phyloP scores from a whole-genome alignment of 2,888 invertebrate species.

The Ariolimax columbianus region DNA sequence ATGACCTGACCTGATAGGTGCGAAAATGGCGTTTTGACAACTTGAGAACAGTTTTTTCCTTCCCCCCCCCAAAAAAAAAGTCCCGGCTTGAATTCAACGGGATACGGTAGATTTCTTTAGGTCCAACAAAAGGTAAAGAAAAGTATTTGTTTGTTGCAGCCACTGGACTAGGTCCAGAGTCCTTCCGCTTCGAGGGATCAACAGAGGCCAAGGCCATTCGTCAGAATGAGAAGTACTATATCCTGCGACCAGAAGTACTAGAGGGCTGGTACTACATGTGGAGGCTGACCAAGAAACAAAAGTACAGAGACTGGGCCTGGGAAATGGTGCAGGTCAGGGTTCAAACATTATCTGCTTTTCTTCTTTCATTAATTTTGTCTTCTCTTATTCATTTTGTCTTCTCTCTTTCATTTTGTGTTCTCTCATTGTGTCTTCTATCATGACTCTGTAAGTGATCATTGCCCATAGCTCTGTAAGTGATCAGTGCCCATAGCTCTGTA shows the following conservation, averaged over 20 bases:
- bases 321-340: conserved; percentile 89
- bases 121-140: too few species aligned
- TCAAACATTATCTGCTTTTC: background rate
- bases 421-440: too few species aligned
- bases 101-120: too few species aligned
- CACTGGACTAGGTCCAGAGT: conserved; percentile 96
- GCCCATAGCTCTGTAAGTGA: too few species aligned
- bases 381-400: background rate
- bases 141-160: conserved; percentile 79
- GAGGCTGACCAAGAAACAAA: conserved; percentile 95
- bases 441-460: too few species aligned
- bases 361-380: background rate
- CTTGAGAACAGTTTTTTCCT: too few species aligned
- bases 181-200: conserved; percentile 89
- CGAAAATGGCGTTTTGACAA: too few species aligned
- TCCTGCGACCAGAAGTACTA: conserved; percentile 95
- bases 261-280: conserved; percentile 98
- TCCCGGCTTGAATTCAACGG: too few species aligned
- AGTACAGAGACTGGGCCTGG: conserved; percentile 99
- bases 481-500: too few species aligned
- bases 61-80: too few species aligned
- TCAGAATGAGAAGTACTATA: conserved; percentile 95
- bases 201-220: conserved; percentile 94
- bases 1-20: too few species aligned
- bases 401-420: background rate